These are phyloP conservation scores for Pomatostomus ruficeps DNA, from an alignment of 2,113 vertebrate species.

Conservation along the genomic window DNA sequence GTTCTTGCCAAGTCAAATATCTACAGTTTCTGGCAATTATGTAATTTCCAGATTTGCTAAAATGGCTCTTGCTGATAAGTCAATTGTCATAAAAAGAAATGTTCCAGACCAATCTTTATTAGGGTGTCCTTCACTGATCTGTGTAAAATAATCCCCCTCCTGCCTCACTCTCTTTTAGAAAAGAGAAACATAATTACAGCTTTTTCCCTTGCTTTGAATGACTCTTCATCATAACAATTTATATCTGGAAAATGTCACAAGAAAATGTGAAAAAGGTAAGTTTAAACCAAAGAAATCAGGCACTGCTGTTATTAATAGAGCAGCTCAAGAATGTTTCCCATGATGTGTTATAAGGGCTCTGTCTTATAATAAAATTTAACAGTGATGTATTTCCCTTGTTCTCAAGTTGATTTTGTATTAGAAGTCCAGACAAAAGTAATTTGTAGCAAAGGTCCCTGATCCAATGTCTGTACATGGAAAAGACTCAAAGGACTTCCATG, in stretches of 20 bases:
- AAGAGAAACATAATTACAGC: constrained; percentile 61
- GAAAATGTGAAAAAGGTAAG: constrained; percentile 74
- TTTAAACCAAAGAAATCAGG: constrained; percentile 73
- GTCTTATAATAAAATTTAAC: constrained; percentile 63
- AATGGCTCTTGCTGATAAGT: constrained; percentile 81
- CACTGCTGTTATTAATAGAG: constrained; percentile 76
- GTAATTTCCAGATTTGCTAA: constrained; percentile 81
- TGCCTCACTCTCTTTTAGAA: constrained; percentile 16
- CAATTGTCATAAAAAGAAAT: constrained; percentile 77
- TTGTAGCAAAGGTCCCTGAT: constrained; percentile 68
- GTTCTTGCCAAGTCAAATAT: constrained; percentile 83
- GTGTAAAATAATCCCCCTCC: constrained; percentile 70
- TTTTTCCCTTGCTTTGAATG: constrained; percentile 67
- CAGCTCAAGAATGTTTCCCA: constrained; percentile 67
- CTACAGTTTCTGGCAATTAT: constrained; percentile 84
- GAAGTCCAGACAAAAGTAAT: constrained; percentile 73
- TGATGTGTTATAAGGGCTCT: constrained; percentile 71
- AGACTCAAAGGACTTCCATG: constrained; percentile 52
- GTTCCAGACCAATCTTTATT: constrained; percentile 82
- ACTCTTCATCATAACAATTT: constrained; percentile 80
- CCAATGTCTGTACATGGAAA: constrained; percentile 54
- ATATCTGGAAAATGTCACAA: constrained; percentile 84
- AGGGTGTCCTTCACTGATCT: constrained; percentile 76
- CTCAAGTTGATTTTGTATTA: constrained; percentile 72
- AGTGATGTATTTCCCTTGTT: constrained; percentile 71